Evolutionary conservation across 2,113 vertebrate genomes (phyloP), one percentile per base, ranked within the genome.

Genomic region (Psittacula cyanocephala): DNA sequence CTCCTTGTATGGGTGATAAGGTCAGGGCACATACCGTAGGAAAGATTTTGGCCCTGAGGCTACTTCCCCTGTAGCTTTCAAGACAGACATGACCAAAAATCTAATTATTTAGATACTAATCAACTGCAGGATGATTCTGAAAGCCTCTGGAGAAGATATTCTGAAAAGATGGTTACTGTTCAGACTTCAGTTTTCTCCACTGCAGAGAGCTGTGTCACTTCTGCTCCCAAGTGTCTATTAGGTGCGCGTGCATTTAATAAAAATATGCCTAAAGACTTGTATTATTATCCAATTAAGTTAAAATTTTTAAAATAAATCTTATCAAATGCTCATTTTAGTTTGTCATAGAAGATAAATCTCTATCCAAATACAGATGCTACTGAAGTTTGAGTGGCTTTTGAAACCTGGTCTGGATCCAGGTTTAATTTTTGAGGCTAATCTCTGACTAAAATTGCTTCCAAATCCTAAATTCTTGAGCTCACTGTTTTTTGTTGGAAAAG

Each of bases 41-140:
- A 96, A 95, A 97, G 94, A 70, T 95, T 96, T 94, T 93, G 96
- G 88, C 98, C 99, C 98, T 55, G 7, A 74, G 97, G 99, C 98
- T 94, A 95, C 98, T 98, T 98, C 98, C 98, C 98, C 98, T 96
- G 91, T 52, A 95, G 97, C 95, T 97, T 98, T 98, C 97, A 76
- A 98, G 98, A 97, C 96, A 96, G 98, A 98, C 97, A 98, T 87
- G 95, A 97, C 93, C 95, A 94, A 98, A 98, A 99, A 99, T 99
- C 98, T 97, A 99, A 99, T 99, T 99, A 99, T 98, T 98, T 98
- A 98, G 96, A 98, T 95, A 96, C 98, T 99, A 99, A 99, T 99
- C 98, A 98, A 98, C 92, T 99, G 98, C 99, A 99, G 99, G 98
- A 98, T 98, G 98, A 98, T 97, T 98, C 97, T 86, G 81, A 97